These are phyloP conservation scores for Otus scops DNA, from an alignment of 2,797 vertebrate genomes.

Conservation along the genomic window DNA sequence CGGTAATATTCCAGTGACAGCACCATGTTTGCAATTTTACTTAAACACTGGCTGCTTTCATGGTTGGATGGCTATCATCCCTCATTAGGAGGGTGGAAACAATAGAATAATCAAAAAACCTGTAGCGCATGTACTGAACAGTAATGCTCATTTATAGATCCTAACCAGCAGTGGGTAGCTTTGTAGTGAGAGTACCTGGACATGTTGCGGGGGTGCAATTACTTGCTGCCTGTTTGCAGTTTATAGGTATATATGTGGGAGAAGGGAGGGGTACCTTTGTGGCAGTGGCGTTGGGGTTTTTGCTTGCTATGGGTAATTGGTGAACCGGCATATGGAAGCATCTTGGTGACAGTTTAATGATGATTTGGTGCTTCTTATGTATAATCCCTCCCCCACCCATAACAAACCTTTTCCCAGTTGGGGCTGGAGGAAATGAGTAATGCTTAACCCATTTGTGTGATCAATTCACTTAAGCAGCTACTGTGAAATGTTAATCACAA, in stretches of 20 bases:
- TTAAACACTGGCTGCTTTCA: background rate
- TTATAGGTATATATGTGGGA: background rate
- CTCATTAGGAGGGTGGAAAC: background rate
- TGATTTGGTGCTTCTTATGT: conserved; percentile 51
- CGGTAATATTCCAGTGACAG: background rate
- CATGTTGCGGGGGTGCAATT: background rate
- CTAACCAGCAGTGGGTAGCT: background rate
- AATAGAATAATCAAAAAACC: background rate
- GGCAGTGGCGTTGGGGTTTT: background rate
- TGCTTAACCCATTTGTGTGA: conserved; percentile 88
- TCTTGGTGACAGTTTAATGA: conserved; percentile 61
- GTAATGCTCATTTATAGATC: background rate
- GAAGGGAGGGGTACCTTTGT: background rate
- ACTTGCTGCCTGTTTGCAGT: background rate
- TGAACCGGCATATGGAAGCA: conserved; percentile 53
- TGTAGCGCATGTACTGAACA: background rate
- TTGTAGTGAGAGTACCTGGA: background rate
- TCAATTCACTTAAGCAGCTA: conserved; percentile 95
- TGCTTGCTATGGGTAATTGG: background rate
- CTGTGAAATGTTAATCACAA: conserved; percentile 99
- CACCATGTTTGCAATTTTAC: background rate
- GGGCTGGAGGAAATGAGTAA: conserved; percentile 84
- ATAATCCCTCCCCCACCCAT: conserved; percentile 68
- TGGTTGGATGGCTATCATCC: background rate
- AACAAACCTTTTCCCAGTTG: conserved; percentile 81